These are phyloP conservation scores for Rattus rattus DNA, from an alignment of 2,113 vertebrate genomes.

Conservation along the genomic window DNA sequence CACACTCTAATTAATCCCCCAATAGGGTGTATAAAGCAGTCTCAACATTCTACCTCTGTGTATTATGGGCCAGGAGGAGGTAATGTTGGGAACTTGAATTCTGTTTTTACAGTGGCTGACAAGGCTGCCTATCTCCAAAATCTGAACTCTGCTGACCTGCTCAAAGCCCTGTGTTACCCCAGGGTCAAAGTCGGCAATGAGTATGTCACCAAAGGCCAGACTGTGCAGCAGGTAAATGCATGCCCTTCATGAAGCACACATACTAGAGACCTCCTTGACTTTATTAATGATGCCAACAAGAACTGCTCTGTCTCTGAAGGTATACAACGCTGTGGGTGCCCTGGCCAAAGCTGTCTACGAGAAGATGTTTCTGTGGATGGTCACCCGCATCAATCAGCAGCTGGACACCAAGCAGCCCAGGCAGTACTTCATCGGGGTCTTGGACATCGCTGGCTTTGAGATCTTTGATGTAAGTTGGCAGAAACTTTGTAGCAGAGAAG, in stretches of 20 bases:
- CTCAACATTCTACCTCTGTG: background rate
- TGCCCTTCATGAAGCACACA: background rate
- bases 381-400: conserved; percentile 85
- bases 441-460: conserved; percentile 87
- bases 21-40: background rate
- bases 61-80: background rate
- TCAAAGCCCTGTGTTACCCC: conserved; percentile 92
- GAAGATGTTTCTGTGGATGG: conserved; percentile 94
- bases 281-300: background rate
- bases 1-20: background rate
- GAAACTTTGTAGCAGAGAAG: background rate
- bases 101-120: conserved; percentile 87
- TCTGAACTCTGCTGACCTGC: conserved; percentile 92
- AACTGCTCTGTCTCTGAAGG: conserved; percentile 69
- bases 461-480: conserved; percentile 86
- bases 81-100: conserved; percentile 26
- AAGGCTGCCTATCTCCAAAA: conserved; percentile 91
- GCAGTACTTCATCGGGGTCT: conserved; percentile 85
- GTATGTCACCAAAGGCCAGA: conserved; percentile 93
- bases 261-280: background rate
- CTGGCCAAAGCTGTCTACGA: conserved; percentile 87
- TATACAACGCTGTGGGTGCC: conserved; percentile 83
- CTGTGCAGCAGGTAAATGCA: conserved; percentile 89
- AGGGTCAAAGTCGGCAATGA: conserved; percentile 93
- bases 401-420: conserved; percentile 87